Evolutionary conservation across 1,140 invertebrate genomes (phyloP).

Genomic region (Nomia melanderi): DNA sequence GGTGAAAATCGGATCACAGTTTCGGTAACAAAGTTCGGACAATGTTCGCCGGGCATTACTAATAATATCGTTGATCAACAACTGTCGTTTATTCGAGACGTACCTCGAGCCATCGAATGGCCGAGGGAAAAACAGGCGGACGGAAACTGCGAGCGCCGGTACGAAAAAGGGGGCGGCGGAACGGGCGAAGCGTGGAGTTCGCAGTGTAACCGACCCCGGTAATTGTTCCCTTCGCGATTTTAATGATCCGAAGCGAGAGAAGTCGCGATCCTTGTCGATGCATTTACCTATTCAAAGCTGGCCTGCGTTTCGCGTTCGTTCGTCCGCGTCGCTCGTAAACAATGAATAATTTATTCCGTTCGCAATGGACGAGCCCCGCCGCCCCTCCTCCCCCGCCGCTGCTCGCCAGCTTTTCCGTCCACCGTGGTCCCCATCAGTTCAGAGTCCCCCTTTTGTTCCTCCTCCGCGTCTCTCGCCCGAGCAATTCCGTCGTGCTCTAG

Average conservation of each 20-base stretch:
- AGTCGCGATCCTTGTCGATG: constrained; percentile 45
- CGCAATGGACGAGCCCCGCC: constrained; percentile 30
- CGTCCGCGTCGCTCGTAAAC: constrained; percentile 36
- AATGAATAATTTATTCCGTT: constrained; percentile 50
- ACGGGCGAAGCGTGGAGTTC: not conserved
- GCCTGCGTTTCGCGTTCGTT: not conserved
- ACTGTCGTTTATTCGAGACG: constrained; percentile 7
- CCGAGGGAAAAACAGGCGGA: too few relatives aligned
- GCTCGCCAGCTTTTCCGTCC: too few relatives aligned
- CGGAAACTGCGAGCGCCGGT: too few relatives aligned
- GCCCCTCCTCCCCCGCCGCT: not conserved
- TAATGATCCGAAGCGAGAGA: constrained; percentile 41
- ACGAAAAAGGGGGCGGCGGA: too few relatives aligned
- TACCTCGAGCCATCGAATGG: not conserved
- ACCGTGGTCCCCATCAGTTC: too few relatives aligned
- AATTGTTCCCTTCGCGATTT: constrained; percentile 45
- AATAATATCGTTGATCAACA: not conserved
- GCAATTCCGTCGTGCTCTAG: constrained; percentile 21
- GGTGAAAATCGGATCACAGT: constrained; percentile 1
- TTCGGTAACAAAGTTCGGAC: not conserved
- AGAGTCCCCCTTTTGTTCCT: constrained; percentile 13
- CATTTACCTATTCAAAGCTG: constrained; percentile 43
- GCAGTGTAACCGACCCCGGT: not conserved
- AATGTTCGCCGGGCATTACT: not conserved
- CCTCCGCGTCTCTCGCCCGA: constrained; percentile 17